Percentiles rank a stretch among this genome's conserved stretches.
These are phyloP conservation scores for Exocentrus adspersus DNA, from an alignment of 2,888 invertebrate genomes.

Conservation along the genomic window DNA sequence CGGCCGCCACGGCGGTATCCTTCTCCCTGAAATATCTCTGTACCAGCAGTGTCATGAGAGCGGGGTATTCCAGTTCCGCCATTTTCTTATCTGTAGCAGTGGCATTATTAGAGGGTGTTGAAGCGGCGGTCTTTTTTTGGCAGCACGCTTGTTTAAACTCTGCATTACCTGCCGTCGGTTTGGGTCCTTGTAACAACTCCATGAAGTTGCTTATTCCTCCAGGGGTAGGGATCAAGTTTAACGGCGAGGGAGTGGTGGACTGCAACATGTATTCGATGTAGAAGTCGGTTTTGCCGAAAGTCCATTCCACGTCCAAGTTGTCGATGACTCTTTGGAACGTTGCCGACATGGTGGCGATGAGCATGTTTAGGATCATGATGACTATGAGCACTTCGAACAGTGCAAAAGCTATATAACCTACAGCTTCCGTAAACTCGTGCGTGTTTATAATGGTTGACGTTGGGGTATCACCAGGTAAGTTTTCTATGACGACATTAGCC, in stretches of 20 bases:
- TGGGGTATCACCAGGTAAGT: conserved; percentile 65
- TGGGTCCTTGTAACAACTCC: conserved; percentile 65
- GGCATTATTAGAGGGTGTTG: conserved; percentile 10
- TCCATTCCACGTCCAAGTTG: conserved; percentile 79
- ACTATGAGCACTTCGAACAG: conserved; percentile 77
- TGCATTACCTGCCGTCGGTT: conserved; percentile 54
- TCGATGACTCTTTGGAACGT: conserved; percentile 77
- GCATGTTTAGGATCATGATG: conserved; percentile 79
- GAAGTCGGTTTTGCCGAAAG: conserved; percentile 77
- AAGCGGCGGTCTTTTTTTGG: conserved; percentile 43
- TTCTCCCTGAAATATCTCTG: conserved; percentile 71
- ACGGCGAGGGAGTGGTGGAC: conserved; percentile 75
- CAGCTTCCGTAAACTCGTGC: conserved; percentile 71
- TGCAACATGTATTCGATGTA: conserved; percentile 79
- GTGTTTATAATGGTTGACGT: conserved; percentile 66
- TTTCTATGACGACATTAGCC: conserved; percentile 73
- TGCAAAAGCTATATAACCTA: conserved; percentile 75
- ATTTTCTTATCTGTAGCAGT: conserved; percentile 32
- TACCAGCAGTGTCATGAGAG: conserved; percentile 69
- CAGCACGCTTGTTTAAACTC: conserved; percentile 65
- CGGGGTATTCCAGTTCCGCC: conserved; percentile 64
- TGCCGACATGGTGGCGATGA: conserved; percentile 83
- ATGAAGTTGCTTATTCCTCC: conserved; percentile 64
- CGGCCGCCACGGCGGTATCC: conserved; percentile 58
- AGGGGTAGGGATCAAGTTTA: conserved; percentile 75